Evolutionary conservation across 2,888 invertebrate genomes (phyloP).

Genomic region (Dexiosoma caninum): DNA sequence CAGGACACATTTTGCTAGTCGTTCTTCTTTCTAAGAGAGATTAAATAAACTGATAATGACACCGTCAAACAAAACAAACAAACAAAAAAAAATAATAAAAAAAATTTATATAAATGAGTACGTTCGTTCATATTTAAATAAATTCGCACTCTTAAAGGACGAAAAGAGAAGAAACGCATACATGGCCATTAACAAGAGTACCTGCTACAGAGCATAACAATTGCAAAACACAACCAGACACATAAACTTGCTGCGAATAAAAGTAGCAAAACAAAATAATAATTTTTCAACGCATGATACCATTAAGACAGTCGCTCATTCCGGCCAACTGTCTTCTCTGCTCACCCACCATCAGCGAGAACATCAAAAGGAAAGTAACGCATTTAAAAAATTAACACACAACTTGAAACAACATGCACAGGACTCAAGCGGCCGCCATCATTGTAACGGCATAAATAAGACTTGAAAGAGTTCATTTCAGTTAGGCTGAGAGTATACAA

Average conservation of each 20-base stretch:
- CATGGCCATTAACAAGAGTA: not conserved
- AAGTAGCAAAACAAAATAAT: constrained; percentile 54
- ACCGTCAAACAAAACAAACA: constrained; percentile 11
- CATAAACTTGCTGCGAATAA: constrained; percentile 21
- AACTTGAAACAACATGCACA: not conserved
- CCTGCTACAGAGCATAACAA: not conserved
- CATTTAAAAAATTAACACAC: constrained; percentile 38
- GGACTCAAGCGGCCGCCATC: constrained; percentile 27
- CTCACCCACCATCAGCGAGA: not conserved
- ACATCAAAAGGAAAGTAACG: constrained; percentile 39
- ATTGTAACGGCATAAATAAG: constrained; percentile 3
- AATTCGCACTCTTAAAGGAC: constrained; percentile 34
- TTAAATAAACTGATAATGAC: constrained; percentile 38
- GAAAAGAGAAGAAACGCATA: not conserved
- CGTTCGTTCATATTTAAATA: not conserved
- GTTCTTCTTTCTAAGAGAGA: constrained; percentile 20
- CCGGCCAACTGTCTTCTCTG: not conserved
- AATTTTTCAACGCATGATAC: constrained; percentile 46
- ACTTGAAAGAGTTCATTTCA: constrained; percentile 29
- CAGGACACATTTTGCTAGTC: constrained; percentile 13
- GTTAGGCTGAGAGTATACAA: constrained; percentile 5
- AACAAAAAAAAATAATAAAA: not conserved
- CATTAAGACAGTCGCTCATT: constrained; percentile 14
- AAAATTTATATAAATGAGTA: not conserved
- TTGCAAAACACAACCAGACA: constrained; percentile 35